These are phyloP conservation scores for Toxonevra muliebris DNA, from an alignment of 2,888 invertebrate species.

Conservation along the genomic window DNA sequence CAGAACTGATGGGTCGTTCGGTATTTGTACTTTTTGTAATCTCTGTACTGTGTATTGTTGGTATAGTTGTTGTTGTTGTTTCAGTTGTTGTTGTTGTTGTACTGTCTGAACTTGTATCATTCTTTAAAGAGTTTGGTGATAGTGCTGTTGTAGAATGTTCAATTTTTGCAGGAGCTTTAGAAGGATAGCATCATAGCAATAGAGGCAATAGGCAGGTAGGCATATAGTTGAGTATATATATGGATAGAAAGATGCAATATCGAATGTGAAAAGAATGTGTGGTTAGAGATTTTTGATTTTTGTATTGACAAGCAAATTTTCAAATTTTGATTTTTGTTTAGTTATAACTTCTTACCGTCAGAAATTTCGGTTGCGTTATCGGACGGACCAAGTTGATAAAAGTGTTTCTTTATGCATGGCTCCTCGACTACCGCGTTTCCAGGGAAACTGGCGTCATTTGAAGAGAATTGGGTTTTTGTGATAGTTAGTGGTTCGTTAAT, in stretches of 20 bases:
- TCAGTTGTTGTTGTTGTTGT: constrained; percentile 23
- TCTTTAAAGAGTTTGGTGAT: constrained; percentile 8
- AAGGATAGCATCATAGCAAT: constrained; percentile 3
- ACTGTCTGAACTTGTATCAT: constrained; percentile 24
- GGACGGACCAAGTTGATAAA: constrained; percentile 60
- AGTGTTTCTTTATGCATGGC: constrained; percentile 54
- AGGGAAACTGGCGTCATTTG: constrained; percentile 45
- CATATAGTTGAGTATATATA: too few species aligned
- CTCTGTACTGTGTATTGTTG: constrained; percentile 8
- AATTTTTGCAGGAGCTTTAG: constrained; percentile 5
- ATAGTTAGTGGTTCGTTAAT: constrained; percentile 54
- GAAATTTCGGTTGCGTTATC: constrained; percentile 44
- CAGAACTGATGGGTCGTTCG: not conserved
- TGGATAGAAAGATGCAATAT: not conserved
- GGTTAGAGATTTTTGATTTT: not conserved
- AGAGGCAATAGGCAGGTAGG: not conserved
- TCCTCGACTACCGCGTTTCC: constrained; percentile 48
- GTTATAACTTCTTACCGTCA: constrained; percentile 37
- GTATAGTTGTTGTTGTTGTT: not conserved
- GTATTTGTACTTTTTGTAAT: constrained; percentile 16
- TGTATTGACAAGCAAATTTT: constrained; percentile 28
- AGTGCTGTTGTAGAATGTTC: constrained; percentile 7
- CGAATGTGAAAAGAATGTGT: not conserved
- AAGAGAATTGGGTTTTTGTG: constrained; percentile 54
- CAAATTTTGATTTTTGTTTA: constrained; percentile 4